Evolutionary conservation across 2,888 invertebrate genomes (phyloP).

Genomic region (Melanchra persicariae): DNA sequence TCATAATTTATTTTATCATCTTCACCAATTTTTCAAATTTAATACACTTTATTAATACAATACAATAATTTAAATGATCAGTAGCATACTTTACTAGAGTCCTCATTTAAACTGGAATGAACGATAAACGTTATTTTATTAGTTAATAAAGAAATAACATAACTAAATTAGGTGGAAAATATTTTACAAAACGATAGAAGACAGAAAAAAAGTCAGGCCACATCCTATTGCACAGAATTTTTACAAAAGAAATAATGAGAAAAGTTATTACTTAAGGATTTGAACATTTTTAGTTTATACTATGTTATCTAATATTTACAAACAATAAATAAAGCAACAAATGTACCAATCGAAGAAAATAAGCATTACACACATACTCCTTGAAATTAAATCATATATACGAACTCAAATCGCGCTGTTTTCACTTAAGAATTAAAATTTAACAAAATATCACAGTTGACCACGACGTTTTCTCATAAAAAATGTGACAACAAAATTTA

Average conservation of each 20-base stretch:
- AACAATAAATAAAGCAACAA: slow-evolving; percentile 90
- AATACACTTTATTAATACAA: slow-evolving; percentile 89
- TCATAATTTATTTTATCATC: slow-evolving; percentile 90
- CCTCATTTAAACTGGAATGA: slow-evolving; percentile 91
- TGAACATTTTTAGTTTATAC: slow-evolving; percentile 82
- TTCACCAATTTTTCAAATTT: slow-evolving; percentile 90
- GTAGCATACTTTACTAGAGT: slow-evolving; percentile 88
- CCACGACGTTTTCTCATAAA: slow-evolving; percentile 85
- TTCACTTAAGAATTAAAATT: slow-evolving; percentile 87
- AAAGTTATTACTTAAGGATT: slow-evolving; percentile 72
- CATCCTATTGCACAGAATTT: slow-evolving; percentile 87
- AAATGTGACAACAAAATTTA: slow-evolving; percentile 82
- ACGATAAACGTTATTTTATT: slow-evolving; percentile 89
- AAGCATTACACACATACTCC: slow-evolving; percentile 76
- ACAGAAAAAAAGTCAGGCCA: slow-evolving; percentile 81
- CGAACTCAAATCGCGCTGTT: slow-evolving; percentile 79
- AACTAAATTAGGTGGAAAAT: slow-evolving; percentile 84
- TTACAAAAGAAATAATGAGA: slow-evolving; percentile 71
- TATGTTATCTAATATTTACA: slow-evolving; percentile 86
- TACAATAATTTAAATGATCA: slow-evolving; percentile 91
- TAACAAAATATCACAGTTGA: slow-evolving; percentile 91
- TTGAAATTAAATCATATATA: slow-evolving; percentile 74
- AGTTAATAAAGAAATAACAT: slow-evolving; percentile 89
- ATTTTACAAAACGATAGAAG: slow-evolving; percentile 81
- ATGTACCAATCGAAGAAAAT: slow-evolving; percentile 78